Evolutionary conservation across 2,113 vertebrate genomes (phyloP), one percentile per base, ranked within the genome.

Genomic region (Equus przewalskii): DNA sequence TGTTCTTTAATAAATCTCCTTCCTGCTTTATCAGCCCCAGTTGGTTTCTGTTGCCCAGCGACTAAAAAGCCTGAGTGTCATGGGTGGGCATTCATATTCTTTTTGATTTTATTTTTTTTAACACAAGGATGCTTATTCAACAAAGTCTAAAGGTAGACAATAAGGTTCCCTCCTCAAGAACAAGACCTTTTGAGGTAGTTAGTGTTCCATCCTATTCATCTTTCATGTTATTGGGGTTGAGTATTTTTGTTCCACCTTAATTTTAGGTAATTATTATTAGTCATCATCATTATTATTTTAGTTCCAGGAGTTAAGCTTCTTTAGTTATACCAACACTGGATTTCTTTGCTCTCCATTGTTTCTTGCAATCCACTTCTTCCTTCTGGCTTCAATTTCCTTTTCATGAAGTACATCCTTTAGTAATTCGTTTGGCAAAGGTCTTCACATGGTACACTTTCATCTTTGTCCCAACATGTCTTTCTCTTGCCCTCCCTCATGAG

Each of bases 391-490:
- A 30, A 14, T 64, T 90, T 80, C 60, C 51, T 78, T 67, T 46
- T 91, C 36, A 21, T 10, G 18, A 54, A 75, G 54, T 15, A 7
- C 41, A 65, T 28, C 70, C 41, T 33, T 28, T 69, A 56, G 44
- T 22, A 44, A 22, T 56, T 28, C 28, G 26, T 18, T 60, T 3
- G 8, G 79, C 1, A 2, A 28, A 54, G n/a, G 41, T 81, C 58
- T 72, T 46, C 33, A 21, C 2, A 0, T 65, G 6, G 21, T 30
- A 4, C 2, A 26, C 1, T 10, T 26, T 54, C 44, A n/a, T n/a
- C 76, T 78, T 60, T 26, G 11, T 44, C 51, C 33, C 21, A 58
- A 16, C 30, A 15, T 41, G 15, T 75, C 49, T 67, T 54, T 75
- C 16, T n/a, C 33, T 70, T 44, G 8, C 51, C 24, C 36, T 60